A percentile compares a stretch with the other conserved stretches of the same genome.
Evolutionary conservation across 2,888 invertebrate species (phyloP).

Genomic region (Beris chalybata): DNA sequence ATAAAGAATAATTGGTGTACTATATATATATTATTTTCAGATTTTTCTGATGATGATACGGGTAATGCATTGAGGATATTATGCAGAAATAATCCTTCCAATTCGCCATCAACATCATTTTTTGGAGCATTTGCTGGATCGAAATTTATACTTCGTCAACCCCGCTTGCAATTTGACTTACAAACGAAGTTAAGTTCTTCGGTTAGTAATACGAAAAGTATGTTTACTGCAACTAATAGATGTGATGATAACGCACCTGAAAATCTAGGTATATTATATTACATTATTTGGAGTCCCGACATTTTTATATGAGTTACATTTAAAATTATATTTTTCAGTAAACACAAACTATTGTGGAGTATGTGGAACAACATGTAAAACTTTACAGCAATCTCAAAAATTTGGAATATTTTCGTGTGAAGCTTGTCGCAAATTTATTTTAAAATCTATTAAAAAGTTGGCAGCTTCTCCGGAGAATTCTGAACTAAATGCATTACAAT

Average conservation of each 20-base stretch:
- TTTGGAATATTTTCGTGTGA: constrained; percentile 85
- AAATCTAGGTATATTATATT: too few relatives aligned
- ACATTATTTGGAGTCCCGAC: too few relatives aligned
- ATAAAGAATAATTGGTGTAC: too few relatives aligned
- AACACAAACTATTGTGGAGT: constrained; percentile 76
- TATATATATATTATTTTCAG: constrained; percentile 10
- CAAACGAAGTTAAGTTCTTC: not conserved
- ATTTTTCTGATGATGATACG: constrained; percentile 33
- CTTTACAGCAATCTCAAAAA: constrained; percentile 77
- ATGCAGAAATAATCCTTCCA: constrained; percentile 8
- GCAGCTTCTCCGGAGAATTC: constrained; percentile 33
- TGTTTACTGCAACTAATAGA: too few relatives aligned
- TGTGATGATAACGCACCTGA: too few relatives aligned
- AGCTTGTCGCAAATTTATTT: constrained; percentile 83
- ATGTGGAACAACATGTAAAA: constrained; percentile 71
- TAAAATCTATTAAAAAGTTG: constrained; percentile 72
- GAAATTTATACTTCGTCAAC: constrained; percentile 51
- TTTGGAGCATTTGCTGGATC: constrained; percentile 28
- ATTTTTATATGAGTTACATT: too few relatives aligned
- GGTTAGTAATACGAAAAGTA: too few relatives aligned
- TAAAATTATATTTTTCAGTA: constrained; percentile 36
- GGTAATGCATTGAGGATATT: constrained; percentile 15
- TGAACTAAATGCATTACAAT: constrained; percentile 59
- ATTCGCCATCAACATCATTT: constrained; percentile 22
- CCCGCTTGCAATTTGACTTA: constrained; percentile 51